Evolutionary conservation across 2,797 vertebrate genomes (phyloP), one percentile per base, ranked within the genome.

Genomic region (Oceanodroma leucorhoa): DNA sequence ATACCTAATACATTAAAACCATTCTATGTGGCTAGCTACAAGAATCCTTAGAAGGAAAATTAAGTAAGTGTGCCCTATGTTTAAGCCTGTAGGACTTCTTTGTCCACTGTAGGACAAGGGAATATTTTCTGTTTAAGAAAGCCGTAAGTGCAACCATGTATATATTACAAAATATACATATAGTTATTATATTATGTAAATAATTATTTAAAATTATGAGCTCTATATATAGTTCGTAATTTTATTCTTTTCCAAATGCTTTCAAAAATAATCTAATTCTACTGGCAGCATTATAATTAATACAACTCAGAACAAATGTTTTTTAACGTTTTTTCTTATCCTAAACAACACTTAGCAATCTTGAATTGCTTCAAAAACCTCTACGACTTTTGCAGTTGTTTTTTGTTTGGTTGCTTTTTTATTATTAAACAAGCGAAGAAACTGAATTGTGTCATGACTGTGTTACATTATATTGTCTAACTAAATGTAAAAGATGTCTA

Each of bases 401-500:
- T 70, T 72, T 62, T 64, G 6, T 17, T 78, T 85, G 5, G 5
- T 34, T 85, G 41, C 3, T 17, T 48, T 54, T 57, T 55, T 18
- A 34, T 62, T 45, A 48, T 32, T 90, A 58, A 91, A 75, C 20
- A 79, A 92, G 19, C 4, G 36, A 92, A 90, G 29, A 76, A 93
- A 79, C 6, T 38, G 6, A 87, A 82, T 24, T 76, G 45, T 45
- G 14, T 6, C 14, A 72, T 34, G 15, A 57, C 14, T 48, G 4
- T 12, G 11, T 24, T 71, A 66, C 6, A 43, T 46, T 48, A 48
- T 53, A 41, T 21, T 69, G 29, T 40, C n/a, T 75, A 70, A 71
- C 24, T 50, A 66, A 77, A 69, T 2, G 9, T 18, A 69, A 57
- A 83, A 80, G 27, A 38, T 14, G 8, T 20, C 38, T 67, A 23